These are phyloP conservation scores for Otocyon megalotis DNA, from an alignment of 2,113 vertebrate species.

Conservation along the genomic window DNA sequence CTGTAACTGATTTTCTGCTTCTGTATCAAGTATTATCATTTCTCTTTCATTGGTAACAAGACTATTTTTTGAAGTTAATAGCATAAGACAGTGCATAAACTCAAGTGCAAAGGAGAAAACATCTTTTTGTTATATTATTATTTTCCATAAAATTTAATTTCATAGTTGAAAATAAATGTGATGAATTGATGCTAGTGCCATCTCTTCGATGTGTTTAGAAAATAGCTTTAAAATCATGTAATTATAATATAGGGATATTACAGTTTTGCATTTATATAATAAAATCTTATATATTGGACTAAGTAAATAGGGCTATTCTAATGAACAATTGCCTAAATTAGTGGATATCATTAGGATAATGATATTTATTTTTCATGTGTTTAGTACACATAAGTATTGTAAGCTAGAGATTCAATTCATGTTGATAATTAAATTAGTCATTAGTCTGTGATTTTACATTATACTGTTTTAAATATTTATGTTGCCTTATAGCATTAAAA, in stretches of 20 bases:
- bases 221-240: not conserved
- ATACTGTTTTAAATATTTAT: not conserved
- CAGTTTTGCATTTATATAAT: not conserved
- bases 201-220: conserved; percentile 17
- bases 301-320: not conserved
- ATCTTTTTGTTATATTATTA: conserved; percentile 11
- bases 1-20: conserved; percentile 64
- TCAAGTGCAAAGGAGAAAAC: conserved; percentile 28
- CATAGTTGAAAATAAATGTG: conserved; percentile 46
- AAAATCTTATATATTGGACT: not conserved
- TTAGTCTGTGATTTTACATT: not conserved
- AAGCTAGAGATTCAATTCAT: not conserved
- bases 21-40: not conserved
- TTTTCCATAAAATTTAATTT: conserved; percentile 56
- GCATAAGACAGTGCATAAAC: conserved; percentile 54
- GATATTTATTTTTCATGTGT: not conserved
- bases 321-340: not conserved
- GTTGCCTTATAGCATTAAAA: not conserved
- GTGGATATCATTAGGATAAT: not conserved
- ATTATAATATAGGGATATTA: not conserved
- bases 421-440: not conserved
- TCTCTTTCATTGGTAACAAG: conserved; percentile 15
- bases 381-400: not conserved
- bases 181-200: not conserved
- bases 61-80: conserved; percentile 58